Evolutionary conservation across 2,797 vertebrate genomes (phyloP).

Genomic region (Falco naumanni): DNA sequence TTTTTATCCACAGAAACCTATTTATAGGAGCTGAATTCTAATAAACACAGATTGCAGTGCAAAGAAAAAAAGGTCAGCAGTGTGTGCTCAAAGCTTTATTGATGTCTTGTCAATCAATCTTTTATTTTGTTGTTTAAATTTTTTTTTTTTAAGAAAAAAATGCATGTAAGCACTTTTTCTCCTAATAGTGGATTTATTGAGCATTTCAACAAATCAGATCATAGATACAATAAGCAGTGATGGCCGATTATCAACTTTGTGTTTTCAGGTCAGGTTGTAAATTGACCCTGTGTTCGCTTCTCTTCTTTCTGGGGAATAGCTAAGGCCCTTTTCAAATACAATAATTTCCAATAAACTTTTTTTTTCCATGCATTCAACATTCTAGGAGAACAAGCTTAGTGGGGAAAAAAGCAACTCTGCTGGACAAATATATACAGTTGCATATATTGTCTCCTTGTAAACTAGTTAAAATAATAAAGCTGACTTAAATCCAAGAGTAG

Average conservation of each 20-base stretch:
- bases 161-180: slow-evolving; percentile 81
- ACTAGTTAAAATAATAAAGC: slow-evolving; percentile 59
- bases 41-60: slow-evolving; percentile 81
- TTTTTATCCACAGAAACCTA: slow-evolving; percentile 73
- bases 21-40: slow-evolving; percentile 80
- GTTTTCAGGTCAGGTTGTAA: slow-evolving; percentile 73
- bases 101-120: slow-evolving; percentile 84
- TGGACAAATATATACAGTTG: slow-evolving; percentile 61
- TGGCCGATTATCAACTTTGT: slow-evolving; percentile 79
- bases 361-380: background rate
- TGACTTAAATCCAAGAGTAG: background rate
- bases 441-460: slow-evolving; percentile 39
- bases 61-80: slow-evolving; percentile 76
- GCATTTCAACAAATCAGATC: slow-evolving; percentile 70
- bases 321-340: slow-evolving; percentile 72
- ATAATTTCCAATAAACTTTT: slow-evolving; percentile 76
- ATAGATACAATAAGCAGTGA: slow-evolving; percentile 65
- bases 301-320: slow-evolving; percentile 75
- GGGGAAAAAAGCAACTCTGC: slow-evolving; percentile 49
- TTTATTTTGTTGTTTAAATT: slow-evolving; percentile 78
- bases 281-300: slow-evolving; percentile 72
- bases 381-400: slow-evolving; percentile 56
- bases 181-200: slow-evolving; percentile 81
- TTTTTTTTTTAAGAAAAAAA: slow-evolving; percentile 53
- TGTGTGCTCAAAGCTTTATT: slow-evolving; percentile 76